A percentile compares a stretch with the other conserved stretches of the same genome.
phyloP scores from a whole-genome alignment of 2,888 invertebrate species.

The Lasioglossum villosulum region DNA sequence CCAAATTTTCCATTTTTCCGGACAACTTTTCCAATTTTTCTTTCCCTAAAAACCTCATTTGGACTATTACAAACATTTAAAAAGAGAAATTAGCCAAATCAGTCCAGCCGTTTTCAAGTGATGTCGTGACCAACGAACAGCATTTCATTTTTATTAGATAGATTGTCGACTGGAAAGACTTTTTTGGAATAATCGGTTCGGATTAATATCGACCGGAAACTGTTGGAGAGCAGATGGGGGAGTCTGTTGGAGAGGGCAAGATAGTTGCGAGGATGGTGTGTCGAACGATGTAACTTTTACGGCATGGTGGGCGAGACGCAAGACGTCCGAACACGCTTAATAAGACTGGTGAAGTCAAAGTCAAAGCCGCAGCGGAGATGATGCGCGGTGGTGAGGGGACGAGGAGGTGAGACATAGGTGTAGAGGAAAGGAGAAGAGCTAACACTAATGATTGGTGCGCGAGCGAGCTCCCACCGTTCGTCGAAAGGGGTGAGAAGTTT shows the following conservation, averaged over 20 bases:
- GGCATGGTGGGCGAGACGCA: not conserved
- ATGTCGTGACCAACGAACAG: no score
- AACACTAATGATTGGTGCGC: constrained; percentile 50
- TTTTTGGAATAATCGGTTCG: not conserved
- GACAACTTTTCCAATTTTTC: no score
- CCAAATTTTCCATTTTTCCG: no score
- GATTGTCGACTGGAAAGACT: not conserved
- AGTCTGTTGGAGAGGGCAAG: not conserved
- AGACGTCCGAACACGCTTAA: constrained; percentile 41
- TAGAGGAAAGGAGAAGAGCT: constrained; percentile 31
- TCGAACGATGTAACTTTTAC: not conserved
- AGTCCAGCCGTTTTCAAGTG: no score
- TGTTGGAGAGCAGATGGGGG: not conserved
- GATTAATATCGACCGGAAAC: not conserved
- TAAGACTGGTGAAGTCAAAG: constrained; percentile 41
- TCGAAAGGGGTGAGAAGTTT: constrained; percentile 62
- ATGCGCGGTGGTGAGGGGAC: fast-evolving
- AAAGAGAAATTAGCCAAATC: no score
- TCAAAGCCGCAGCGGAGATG: not conserved
- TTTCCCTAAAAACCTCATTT: no score
- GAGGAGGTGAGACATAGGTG: constrained; percentile 16
- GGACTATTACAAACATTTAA: no score
- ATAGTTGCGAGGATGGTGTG: not conserved
- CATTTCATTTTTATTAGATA: no score
- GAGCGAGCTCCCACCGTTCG: constrained; percentile 22